Evolutionary conservation across 2,888 invertebrate species (phyloP).

Genomic region (Xestia xanthographa): DNA sequence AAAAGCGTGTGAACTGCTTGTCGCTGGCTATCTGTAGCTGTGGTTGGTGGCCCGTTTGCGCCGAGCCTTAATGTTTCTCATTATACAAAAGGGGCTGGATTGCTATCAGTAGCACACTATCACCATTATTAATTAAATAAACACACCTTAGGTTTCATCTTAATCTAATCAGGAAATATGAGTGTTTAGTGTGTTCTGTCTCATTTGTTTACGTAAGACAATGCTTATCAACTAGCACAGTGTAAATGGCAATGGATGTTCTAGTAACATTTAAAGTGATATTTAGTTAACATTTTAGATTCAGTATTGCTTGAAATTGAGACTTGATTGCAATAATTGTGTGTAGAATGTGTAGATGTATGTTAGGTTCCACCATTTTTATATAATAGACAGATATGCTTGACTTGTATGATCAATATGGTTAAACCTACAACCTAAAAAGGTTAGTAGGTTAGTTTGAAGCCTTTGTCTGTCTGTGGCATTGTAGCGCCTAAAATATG

Average conservation of each 20-base stretch:
- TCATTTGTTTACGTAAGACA: constrained; percentile 41
- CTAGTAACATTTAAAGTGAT: constrained; percentile 45
- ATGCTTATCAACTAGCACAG: constrained; percentile 47
- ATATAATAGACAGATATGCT: constrained; percentile 27
- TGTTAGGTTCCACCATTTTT: neutral
- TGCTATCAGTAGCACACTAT: constrained; percentile 14
- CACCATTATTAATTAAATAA: constrained; percentile 15
- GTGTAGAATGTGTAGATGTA: neutral
- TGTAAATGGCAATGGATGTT: constrained; percentile 29
- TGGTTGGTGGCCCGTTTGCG: no score
- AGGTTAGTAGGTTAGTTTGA: neutral
- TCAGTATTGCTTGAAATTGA: constrained; percentile 7
- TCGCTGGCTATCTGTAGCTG: no score
- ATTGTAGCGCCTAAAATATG: constrained; percentile 17
- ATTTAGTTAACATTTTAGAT: constrained; percentile 12
- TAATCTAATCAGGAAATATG: constrained; percentile 56
- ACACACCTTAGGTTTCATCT: constrained; percentile 9
- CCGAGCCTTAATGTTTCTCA: no score
- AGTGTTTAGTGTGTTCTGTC: constrained; percentile 2
- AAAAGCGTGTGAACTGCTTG: no score
- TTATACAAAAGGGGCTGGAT: neutral
- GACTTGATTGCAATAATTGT: constrained; percentile 21
- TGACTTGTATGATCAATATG: constrained; percentile 10
- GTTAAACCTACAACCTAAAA: constrained; percentile 4
- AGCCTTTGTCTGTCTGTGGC: constrained; percentile 24